Evolutionary conservation across 1,140 invertebrate genomes (phyloP), one percentile per base, ranked within the genome.

Genomic region (Anastatus disparis): DNA sequence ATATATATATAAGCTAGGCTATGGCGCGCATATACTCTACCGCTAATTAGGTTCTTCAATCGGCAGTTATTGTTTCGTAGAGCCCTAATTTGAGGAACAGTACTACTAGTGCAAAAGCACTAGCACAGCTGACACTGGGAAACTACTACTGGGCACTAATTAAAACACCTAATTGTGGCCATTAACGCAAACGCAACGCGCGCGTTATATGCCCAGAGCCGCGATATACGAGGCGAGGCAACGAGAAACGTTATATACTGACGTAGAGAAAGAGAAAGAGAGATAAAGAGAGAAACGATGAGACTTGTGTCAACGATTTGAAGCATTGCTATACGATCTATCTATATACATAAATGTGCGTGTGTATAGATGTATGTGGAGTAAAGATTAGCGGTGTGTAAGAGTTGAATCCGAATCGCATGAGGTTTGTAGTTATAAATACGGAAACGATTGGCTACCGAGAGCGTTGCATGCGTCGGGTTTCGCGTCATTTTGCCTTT

Each of bases 101-200:
- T 10, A 35, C 31, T 10, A 35, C 31, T 10, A 35, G 31, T 35
- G 10, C 31, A n/a, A n/a, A n/a, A n/a, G n/a, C n/a, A n/a, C n/a
- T n/a, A n/a, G n/a, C n/a, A n/a, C 80, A 80, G 75, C 66, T 50
- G 66, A 59, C 78, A 78, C 77, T 78, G 79, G 79, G 80, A 4
- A 69, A 76, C 75, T 77, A 76, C 29, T n/a, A 53, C 31, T 74
- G 77, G 71, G 77, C 81, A 79, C 83, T 85, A 84, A 85, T 85
- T 85, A 84, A 84, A 84, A 85, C 79, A 84, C 83, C 80, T 84
- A 85, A 85, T 85, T 84, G 84, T 83, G 79, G 81, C 79, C 79
- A 84, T 85, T 85, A 85, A 84, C 83, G 82, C 79, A 78, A 82
- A 80, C 83, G 82, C 79, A 78, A 82, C 80, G 79, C 77, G 77